These are phyloP conservation scores for Tiliqua scincoides DNA, from an alignment of 2,113 vertebrate species.

Conservation along the genomic window DNA sequence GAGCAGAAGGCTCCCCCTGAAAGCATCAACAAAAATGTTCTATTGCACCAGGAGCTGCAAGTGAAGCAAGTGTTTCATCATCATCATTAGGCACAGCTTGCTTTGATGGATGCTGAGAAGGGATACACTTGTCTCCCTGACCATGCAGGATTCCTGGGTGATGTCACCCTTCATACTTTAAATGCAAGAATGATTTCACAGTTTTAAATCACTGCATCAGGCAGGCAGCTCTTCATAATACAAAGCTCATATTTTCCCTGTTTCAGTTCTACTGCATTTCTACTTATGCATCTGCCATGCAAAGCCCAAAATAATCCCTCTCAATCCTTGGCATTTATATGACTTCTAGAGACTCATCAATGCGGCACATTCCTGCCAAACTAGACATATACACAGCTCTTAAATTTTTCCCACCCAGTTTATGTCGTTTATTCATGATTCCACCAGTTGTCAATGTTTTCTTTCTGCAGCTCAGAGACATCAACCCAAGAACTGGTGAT, in stretches of 20 bases:
- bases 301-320: conserved; percentile 8
- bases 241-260: conserved; percentile 9
- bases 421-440: background rate
- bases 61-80: background rate
- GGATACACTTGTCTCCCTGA: background rate
- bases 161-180: background rate
- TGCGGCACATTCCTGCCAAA: background rate
- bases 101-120: background rate
- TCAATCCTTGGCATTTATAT: background rate
- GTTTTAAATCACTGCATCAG: background rate
- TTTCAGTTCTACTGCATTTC: background rate
- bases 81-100: conserved; percentile 50
- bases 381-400: background rate
- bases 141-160: background rate
- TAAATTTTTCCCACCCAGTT: background rate
- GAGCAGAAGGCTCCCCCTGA: conserved; percentile 7
- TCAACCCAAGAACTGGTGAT: background rate
- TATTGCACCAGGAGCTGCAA: conserved; percentile 20
- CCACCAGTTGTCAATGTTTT: background rate
- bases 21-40: conserved; percentile 26
- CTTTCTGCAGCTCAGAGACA: background rate
- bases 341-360: background rate
- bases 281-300: background rate
- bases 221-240: background rate
- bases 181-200: background rate